These are phyloP conservation scores for Digitonthophagus gazella DNA, from an alignment of 2,888 invertebrate genomes.

Conservation along the genomic window DNA sequence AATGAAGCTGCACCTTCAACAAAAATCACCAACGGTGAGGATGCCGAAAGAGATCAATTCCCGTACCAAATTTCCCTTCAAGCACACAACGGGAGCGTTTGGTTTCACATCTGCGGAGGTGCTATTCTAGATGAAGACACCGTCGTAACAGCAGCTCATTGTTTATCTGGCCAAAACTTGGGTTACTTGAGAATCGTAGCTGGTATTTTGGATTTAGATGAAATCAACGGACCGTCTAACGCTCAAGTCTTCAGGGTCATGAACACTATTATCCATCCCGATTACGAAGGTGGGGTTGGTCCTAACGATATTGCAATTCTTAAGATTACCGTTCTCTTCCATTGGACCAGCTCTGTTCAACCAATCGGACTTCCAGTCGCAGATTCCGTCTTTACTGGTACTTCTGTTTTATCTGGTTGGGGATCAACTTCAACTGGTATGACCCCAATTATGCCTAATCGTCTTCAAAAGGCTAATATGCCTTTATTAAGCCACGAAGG, in stretches of 20 bases:
- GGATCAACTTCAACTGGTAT: conserved; percentile 38
- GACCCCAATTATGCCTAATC: conserved; percentile 36
- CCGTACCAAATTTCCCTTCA: conserved; percentile 50
- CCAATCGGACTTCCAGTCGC: conserved; percentile 45
- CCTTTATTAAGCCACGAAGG: conserved; percentile 3
- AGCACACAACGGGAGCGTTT: conserved; percentile 12
- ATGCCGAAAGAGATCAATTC: conserved; percentile 46
- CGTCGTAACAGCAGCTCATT: conserved; percentile 55
- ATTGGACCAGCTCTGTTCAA: conserved; percentile 41
- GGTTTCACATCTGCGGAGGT: conserved; percentile 51
- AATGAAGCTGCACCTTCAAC: background rate
- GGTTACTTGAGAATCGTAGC: conserved; percentile 30
- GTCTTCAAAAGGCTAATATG: conserved; percentile 40
- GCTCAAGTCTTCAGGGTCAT: conserved; percentile 30
- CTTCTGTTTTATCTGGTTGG: conserved; percentile 52
- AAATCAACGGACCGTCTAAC: conserved; percentile 24
- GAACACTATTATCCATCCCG: conserved; percentile 31
- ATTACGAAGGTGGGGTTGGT: conserved; percentile 32
- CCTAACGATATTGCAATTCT: conserved; percentile 56
- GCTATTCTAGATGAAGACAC: conserved; percentile 47
- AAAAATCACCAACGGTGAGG: conserved; percentile 41
- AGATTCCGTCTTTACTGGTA: conserved; percentile 38
- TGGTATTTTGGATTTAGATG: conserved; percentile 35
- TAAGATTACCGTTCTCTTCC: conserved; percentile 44
- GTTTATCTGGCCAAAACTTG: conserved; percentile 38